phyloP scores from a whole-genome alignment of 2,797 vertebrate genomes.

The Bradypodion pumilum region DNA sequence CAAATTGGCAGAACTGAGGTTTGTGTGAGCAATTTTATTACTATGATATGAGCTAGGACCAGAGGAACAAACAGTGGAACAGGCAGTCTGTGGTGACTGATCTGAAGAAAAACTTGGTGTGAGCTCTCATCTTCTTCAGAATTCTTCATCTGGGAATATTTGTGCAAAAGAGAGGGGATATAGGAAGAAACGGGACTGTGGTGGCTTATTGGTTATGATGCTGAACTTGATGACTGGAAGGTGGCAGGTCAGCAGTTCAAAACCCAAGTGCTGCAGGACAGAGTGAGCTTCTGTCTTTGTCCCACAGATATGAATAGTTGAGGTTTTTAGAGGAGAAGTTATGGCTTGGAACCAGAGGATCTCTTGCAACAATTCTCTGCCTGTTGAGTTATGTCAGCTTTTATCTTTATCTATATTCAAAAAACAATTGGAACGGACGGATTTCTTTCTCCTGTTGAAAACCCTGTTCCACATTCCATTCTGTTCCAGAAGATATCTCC shows the following conservation, averaged over 20 bases:
- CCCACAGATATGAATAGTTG: background rate
- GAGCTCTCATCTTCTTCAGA: too few relatives aligned
- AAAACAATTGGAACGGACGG: too few relatives aligned
- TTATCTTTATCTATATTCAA: too few relatives aligned
- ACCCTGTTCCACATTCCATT: background rate
- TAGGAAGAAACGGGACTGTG: too few relatives aligned
- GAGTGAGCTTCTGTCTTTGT: too few relatives aligned
- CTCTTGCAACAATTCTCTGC: background rate
- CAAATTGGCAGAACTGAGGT: slow-evolving; percentile 31
- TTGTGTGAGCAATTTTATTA: slow-evolving; percentile 27
- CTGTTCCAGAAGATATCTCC: background rate
- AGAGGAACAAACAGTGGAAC: background rate
- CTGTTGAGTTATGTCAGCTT: too few relatives aligned
- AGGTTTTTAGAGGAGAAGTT: background rate
- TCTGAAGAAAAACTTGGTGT: background rate
- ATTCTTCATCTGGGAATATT: too few relatives aligned
- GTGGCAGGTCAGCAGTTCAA: too few relatives aligned
- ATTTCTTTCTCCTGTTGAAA: background rate
- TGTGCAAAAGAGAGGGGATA: too few relatives aligned
- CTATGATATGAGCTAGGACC: background rate
- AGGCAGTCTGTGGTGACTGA: background rate
- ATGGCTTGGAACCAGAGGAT: background rate
- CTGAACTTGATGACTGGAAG: too few relatives aligned
- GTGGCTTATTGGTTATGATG: too few relatives aligned
- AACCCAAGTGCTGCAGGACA: too few relatives aligned